Percentiles rank a stretch among this genome's conserved stretches.
These are phyloP conservation scores for Lithobates pipiens DNA, from an alignment of 2,797 vertebrate species.

Conservation along the genomic window DNA sequence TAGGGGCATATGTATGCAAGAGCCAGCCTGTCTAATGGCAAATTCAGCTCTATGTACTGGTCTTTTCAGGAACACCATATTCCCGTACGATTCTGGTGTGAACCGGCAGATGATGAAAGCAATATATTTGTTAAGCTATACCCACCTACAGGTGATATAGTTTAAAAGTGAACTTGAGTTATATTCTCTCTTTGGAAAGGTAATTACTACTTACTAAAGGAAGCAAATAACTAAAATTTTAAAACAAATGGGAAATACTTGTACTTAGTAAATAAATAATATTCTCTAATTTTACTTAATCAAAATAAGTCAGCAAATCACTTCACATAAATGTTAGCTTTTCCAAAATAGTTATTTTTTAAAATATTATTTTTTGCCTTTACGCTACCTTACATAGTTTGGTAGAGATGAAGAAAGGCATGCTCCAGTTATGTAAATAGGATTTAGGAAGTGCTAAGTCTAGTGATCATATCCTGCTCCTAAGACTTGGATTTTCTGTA, in stretches of 20 bases:
- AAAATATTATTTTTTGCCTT: background rate
- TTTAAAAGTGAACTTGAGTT: background rate
- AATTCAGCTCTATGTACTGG: too few species aligned
- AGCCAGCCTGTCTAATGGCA: too few species aligned
- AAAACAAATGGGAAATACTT: too few species aligned
- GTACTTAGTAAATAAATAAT: too few species aligned
- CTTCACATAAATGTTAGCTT: background rate
- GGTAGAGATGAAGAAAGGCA: background rate
- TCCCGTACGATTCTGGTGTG: too few species aligned
- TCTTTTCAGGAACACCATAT: too few species aligned
- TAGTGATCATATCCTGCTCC: slow-evolving; percentile 17
- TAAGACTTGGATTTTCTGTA: slow-evolving; percentile 22
- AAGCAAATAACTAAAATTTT: too few species aligned
- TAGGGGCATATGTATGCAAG: too few species aligned
- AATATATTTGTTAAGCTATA: background rate
- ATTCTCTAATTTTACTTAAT: background rate
- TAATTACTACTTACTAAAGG: background rate
- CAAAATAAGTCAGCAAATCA: background rate
- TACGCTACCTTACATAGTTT: background rate
- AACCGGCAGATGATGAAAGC: background rate
- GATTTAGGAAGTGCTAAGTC: slow-evolving; percentile 46
- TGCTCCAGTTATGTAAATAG: slow-evolving; percentile 16
- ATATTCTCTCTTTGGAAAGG: too few species aligned
- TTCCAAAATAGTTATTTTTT: background rate
- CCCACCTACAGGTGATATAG: background rate